Evolutionary conservation across 2,888 invertebrate species (phyloP).

Genomic region (Encarsia formosa): DNA sequence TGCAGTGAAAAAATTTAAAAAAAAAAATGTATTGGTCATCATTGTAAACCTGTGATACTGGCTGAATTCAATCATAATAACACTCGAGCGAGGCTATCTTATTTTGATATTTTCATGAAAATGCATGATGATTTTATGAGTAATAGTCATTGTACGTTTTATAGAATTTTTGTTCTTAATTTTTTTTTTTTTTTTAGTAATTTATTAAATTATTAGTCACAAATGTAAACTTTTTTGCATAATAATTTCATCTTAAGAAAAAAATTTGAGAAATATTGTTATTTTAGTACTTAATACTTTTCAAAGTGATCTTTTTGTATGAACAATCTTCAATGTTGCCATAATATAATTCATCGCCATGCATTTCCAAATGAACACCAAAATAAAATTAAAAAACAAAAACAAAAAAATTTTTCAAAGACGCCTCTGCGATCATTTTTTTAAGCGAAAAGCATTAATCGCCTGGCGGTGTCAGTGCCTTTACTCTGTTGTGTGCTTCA

Average conservation of each 20-base stretch:
- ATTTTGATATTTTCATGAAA: constrained; percentile 9
- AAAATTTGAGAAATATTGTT: too few species aligned
- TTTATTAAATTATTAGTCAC: constrained; percentile 5
- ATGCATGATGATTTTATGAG: constrained; percentile 6
- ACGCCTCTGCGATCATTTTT: background rate
- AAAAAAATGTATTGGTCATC: constrained; percentile 20
- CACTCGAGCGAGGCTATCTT: constrained; percentile 4
- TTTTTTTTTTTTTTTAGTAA: too few species aligned
- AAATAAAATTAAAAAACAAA: constrained; percentile 1
- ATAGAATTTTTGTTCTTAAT: too few species aligned
- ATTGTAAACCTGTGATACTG: constrained; percentile 24
- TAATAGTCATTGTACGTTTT: too few species aligned
- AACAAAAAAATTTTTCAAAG: background rate
- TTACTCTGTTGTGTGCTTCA: constrained; percentile 6
- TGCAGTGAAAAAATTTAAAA: background rate
- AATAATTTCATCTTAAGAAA: background rate
- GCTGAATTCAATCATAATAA: constrained; percentile 16
- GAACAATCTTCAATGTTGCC: too few species aligned
- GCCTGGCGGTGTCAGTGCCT: constrained; percentile 12
- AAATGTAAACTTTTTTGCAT: background rate
- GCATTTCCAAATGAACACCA: too few species aligned
- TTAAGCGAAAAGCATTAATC: constrained; percentile 7
- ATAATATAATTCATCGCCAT: background rate
- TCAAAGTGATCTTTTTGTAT: too few species aligned
- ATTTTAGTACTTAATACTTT: too few species aligned